Conservation (phyloP, 1,140 invertebrate genomes). For the Drosophila orena region DNA sequence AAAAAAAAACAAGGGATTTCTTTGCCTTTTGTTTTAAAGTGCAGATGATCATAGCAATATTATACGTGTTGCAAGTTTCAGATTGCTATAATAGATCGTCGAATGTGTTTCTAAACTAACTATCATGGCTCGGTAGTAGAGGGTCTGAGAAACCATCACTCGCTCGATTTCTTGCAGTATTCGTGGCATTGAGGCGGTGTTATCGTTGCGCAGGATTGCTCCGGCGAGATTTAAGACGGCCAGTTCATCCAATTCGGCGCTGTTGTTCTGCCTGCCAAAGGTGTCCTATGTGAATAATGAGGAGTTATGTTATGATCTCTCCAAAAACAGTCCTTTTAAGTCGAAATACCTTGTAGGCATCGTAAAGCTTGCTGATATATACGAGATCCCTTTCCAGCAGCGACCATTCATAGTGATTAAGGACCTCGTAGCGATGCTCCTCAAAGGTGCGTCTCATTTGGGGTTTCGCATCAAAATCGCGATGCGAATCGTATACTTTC, state of each 20-base stretch:
- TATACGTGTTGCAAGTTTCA: too few relatives aligned
- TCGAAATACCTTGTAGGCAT: conserved; percentile 62
- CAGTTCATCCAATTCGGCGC: conserved; percentile 68
- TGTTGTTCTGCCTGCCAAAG: conserved; percentile 35
- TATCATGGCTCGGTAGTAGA: conserved; percentile 88
- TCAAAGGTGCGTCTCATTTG: conserved; percentile 49
- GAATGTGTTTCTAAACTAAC: conserved; percentile 85
- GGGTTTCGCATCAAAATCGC: conserved; percentile 53
- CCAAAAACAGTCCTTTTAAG: not conserved
- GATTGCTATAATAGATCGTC: too few relatives aligned
- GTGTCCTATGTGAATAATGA: conserved; percentile 2
- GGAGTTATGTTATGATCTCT: not conserved
- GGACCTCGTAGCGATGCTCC: conserved; percentile 56
- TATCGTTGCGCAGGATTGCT: conserved; percentile 86
- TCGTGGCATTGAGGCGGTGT: conserved; percentile 70
- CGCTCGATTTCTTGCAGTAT: conserved; percentile 72
- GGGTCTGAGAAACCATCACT: conserved; percentile 85
- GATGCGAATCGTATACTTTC: conserved; percentile 74
- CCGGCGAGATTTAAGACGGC: conserved; percentile 88
- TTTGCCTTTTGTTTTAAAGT: not conserved
- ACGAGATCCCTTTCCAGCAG: conserved; percentile 68
- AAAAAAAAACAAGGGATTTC: not conserved
- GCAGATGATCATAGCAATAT: too few relatives aligned
- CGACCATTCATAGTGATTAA: conserved; percentile 79
- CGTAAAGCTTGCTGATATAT: conserved; percentile 68